phyloP scores from a whole-genome alignment of 2,888 invertebrate species.

The Emmelina monodactyla region DNA sequence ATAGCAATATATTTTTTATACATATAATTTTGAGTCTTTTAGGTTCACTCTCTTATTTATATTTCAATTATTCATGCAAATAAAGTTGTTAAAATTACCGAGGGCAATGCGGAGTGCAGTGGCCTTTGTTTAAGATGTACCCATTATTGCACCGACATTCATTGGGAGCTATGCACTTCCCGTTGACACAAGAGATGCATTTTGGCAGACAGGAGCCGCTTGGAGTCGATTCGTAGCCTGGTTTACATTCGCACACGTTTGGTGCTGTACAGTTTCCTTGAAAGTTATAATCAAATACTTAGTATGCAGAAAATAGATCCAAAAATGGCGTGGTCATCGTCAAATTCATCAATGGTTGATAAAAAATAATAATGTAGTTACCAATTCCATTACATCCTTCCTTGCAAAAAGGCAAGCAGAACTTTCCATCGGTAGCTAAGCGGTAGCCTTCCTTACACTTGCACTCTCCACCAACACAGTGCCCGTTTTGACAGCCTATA shows the following conservation, averaged over 20 bases:
- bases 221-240: conserved; percentile 46
- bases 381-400: conserved; percentile 59
- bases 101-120: conserved; percentile 34
- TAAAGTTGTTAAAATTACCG: conserved; percentile 37
- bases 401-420: conserved; percentile 68
- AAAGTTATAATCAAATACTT: not conserved
- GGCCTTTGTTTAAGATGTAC: conserved; percentile 21
- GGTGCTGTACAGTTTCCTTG: conserved; percentile 60
- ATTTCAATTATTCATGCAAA: too few relatives aligned
- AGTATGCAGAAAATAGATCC: too few relatives aligned
- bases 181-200: conserved; percentile 30
- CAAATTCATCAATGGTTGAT: too few relatives aligned
- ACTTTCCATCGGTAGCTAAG: conserved; percentile 62
- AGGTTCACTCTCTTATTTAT: too few relatives aligned
- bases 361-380: too few relatives aligned
- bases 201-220: conserved; percentile 48
- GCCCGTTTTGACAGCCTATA: conserved; percentile 72
- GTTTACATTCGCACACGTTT: conserved; percentile 67
- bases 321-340: too few relatives aligned
- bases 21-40: too few relatives aligned
- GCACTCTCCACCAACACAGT: conserved; percentile 69
- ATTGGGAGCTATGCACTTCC: conserved; percentile 56
- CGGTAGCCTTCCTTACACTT: conserved; percentile 68
- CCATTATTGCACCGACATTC: conserved; percentile 56
- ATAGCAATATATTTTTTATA: too few relatives aligned